These are phyloP conservation scores for Arctia plantaginis DNA, from an alignment of 2,888 invertebrate species.

Conservation along the genomic window DNA sequence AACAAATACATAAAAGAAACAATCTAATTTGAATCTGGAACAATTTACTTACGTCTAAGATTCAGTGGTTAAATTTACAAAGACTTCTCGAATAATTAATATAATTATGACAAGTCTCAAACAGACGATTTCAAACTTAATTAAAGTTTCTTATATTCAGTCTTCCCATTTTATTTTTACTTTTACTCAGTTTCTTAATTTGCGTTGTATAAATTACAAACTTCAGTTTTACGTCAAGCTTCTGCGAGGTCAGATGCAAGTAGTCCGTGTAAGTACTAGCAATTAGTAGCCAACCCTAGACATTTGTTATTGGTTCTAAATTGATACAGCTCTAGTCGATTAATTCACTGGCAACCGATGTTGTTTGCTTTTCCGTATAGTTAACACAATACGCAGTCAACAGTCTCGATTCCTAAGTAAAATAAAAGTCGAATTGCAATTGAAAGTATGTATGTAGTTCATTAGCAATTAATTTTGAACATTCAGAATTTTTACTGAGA, in stretches of 20 bases:
- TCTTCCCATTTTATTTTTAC: slow-evolving; percentile 47
- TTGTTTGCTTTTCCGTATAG: slow-evolving; percentile 6
- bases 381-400: slow-evolving; percentile 2
- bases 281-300: slow-evolving; percentile 20
- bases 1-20: too few species aligned
- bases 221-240: slow-evolving; percentile 14
- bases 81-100: slow-evolving; percentile 15
- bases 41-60: not conserved
- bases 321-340: slow-evolving; percentile 15
- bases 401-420: not conserved
- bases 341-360: slow-evolving; percentile 18
- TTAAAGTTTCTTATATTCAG: slow-evolving; percentile 55
- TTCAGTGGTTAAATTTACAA: not conserved
- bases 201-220: slow-evolving; percentile 33
- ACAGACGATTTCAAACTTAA: slow-evolving; percentile 49
- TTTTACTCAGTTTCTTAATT: slow-evolving; percentile 35
- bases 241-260: slow-evolving; percentile 13
- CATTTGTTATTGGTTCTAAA: slow-evolving; percentile 19
- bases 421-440: not conserved
- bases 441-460: not conserved
- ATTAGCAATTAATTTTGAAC: not conserved
- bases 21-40: not conserved
- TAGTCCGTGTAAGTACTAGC: slow-evolving; percentile 17
- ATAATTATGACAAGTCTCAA: slow-evolving; percentile 24
- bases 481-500: not conserved